phyloP scores from a whole-genome alignment of 2,797 vertebrate species.

The Leptatherina wallacei region DNA sequence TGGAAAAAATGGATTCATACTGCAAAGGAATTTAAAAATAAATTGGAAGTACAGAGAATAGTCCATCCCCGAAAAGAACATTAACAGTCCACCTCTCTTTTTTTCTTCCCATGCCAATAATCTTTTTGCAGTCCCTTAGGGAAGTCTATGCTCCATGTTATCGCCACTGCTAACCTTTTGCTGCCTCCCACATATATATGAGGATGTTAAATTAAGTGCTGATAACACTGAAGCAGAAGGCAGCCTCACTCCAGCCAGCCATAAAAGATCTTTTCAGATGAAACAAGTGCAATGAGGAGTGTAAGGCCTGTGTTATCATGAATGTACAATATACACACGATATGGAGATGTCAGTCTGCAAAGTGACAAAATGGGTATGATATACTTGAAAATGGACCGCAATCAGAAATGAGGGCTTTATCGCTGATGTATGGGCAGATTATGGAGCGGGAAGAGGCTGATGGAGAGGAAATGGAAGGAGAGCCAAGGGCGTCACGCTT shows the following conservation, averaged over 20 bases:
- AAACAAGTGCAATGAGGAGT: conserved; percentile 31
- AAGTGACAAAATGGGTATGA: conserved; percentile 37
- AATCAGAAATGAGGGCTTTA: conserved; percentile 59
- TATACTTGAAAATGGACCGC: conserved; percentile 42
- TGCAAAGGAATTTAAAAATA: neutral
- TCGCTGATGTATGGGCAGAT: conserved; percentile 61
- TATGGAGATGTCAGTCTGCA: conserved; percentile 32
- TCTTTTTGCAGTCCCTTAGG: conserved; percentile 16
- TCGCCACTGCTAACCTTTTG: neutral
- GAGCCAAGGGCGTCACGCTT: conserved; percentile 32
- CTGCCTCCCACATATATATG: conserved; percentile 14
- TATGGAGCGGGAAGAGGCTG: conserved; percentile 48
- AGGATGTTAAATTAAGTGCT: conserved; percentile 25
- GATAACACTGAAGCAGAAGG: conserved; percentile 34
- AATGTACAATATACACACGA: conserved; percentile 15
- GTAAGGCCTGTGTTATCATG: conserved; percentile 43
- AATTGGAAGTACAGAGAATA: neutral
- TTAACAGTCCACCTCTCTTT: neutral
- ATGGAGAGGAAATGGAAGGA: conserved; percentile 59
- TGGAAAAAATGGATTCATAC: neutral
- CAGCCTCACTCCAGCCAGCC: conserved; percentile 19
- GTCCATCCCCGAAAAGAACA: neutral
- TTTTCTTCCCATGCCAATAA: neutral
- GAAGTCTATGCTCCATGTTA: conserved; percentile 3
- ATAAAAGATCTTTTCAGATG: conserved; percentile 26